Conservation (phyloP, 1,140 invertebrate genomes). For the Drosophila ohnishii region DNA sequence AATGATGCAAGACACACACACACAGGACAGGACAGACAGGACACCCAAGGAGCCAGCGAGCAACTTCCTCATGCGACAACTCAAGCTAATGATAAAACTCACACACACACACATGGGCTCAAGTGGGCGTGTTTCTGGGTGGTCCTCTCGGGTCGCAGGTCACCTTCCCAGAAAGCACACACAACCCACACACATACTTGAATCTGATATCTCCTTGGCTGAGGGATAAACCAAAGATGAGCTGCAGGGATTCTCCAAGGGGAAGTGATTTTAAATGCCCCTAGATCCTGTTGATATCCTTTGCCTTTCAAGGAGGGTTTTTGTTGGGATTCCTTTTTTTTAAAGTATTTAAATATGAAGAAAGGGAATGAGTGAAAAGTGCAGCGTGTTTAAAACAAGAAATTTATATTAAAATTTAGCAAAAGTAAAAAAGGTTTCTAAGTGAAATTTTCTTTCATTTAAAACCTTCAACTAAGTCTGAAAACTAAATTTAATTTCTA, state of each 20-base stretch:
- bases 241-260: neutral
- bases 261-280: constrained; percentile 19
- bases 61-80: constrained; percentile 57
- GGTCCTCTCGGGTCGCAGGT: constrained; percentile 31
- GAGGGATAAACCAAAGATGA: constrained; percentile 27
- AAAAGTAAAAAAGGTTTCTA: neutral
- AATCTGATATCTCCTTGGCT: constrained; percentile 29
- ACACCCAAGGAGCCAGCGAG: constrained; percentile 19
- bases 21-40: constrained; percentile 4
- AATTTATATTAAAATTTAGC: neutral
- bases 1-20: constrained; percentile 43
- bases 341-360: neutral
- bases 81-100: constrained; percentile 67
- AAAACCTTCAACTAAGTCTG: neutral
- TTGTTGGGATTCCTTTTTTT: neutral
- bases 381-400: neutral
- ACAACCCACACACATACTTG: constrained; percentile 17
- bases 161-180: constrained; percentile 16
- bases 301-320: neutral
- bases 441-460: neutral
- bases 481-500: neutral
- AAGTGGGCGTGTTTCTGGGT: constrained; percentile 38
- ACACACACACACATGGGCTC: constrained; percentile 14
- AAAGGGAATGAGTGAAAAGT: neutral
- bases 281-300: constrained; percentile 19